Evolutionary conservation across 1,140 invertebrate species (phyloP).

Genomic region (Asobara japonica): DNA sequence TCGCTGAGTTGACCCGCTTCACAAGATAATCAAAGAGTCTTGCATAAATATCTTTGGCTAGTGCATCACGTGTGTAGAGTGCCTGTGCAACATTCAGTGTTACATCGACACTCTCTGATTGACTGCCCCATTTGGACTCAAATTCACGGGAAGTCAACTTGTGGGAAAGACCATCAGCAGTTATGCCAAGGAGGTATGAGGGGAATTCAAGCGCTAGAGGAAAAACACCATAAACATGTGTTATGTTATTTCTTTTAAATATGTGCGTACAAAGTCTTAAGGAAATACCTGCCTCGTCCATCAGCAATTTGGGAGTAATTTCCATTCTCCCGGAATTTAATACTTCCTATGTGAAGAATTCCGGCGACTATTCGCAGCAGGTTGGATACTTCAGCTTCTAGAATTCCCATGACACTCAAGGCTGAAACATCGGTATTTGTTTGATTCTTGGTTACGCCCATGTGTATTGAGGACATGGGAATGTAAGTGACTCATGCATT

Average conservation of each 20-base stretch:
- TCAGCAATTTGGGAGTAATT: conserved; percentile 75
- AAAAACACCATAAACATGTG: conserved; percentile 7
- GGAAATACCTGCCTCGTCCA: conserved; percentile 69
- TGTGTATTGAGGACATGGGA: conserved; percentile 16
- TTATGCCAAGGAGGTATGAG: conserved; percentile 73
- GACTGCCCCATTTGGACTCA: conserved; percentile 80
- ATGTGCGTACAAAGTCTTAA: neutral
- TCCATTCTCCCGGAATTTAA: conserved; percentile 72
- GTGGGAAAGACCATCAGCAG: conserved; percentile 68
- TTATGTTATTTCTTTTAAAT: conserved; percentile 17
- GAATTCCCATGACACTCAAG: conserved; percentile 76
- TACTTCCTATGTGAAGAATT: conserved; percentile 78
- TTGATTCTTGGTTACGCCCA: neutral
- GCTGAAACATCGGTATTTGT: conserved; percentile 64
- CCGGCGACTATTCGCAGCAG: conserved; percentile 74
- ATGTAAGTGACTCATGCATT: neutral
- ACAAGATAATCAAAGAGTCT: conserved; percentile 79
- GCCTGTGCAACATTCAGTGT: conserved; percentile 76
- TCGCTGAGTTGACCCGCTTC: conserved; percentile 73
- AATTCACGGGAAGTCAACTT: conserved; percentile 76
- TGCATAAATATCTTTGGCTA: conserved; percentile 77
- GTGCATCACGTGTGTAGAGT: conserved; percentile 74
- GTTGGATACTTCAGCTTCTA: conserved; percentile 68
- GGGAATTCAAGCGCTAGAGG: conserved; percentile 74
- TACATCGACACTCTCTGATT: conserved; percentile 76